Conservation (phyloP, 2,797 vertebrate species). For the Oreortyx pictus region DNA sequence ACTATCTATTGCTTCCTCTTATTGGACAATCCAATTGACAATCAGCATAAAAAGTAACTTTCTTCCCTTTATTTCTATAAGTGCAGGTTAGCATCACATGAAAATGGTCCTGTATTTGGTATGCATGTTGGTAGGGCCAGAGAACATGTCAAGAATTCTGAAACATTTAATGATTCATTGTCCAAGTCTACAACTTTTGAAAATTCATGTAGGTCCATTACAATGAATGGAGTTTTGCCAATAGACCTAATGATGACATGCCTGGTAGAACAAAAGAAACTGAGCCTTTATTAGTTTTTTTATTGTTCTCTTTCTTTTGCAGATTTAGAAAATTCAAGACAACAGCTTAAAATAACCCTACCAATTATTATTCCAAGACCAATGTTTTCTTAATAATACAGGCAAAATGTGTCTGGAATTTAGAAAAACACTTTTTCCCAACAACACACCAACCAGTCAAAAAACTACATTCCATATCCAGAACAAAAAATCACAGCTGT, state of each 20-base stretch:
- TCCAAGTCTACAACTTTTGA: not conserved
- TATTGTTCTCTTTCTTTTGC: conserved; percentile 1
- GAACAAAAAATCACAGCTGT: not conserved
- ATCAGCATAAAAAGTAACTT: not conserved
- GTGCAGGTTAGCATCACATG: not conserved
- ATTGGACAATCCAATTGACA: not conserved
- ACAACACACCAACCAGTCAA: not conserved
- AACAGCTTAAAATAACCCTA: conserved; percentile 46
- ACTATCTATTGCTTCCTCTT: not conserved
- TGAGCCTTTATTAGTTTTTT: not conserved
- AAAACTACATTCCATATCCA: conserved; percentile 4
- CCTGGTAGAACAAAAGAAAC: conserved; percentile 37
- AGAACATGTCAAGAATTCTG: not conserved
- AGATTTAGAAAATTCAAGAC: conserved; percentile 30
- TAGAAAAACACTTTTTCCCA: conserved; percentile 33
- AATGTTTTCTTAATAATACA: conserved; percentile 51
- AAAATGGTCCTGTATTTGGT: not conserved
- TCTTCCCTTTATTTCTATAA: not conserved
- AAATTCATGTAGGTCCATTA: not conserved
- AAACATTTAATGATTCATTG: not conserved
- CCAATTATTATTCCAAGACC: conserved; percentile 58
- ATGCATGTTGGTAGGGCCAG: not conserved
- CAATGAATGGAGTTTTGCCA: conserved; percentile 48
- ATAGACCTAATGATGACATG: not conserved
- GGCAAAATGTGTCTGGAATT: conserved; percentile 47